Base-by-base conservation (phyloP, 2,888 invertebrate species). In the Cephus runcator region DNA sequence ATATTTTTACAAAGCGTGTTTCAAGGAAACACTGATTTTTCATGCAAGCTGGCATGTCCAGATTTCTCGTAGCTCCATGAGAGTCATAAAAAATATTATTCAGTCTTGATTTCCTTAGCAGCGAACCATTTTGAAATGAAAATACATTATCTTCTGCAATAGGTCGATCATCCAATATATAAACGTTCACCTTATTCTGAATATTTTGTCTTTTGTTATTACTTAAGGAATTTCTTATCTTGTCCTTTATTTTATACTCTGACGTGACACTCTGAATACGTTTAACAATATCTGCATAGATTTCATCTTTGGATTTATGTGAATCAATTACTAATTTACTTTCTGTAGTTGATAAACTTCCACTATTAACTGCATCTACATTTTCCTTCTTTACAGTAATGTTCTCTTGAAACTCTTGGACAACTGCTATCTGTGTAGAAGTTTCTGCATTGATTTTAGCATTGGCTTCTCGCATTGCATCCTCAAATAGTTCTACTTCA, bases 21-120 rank as follows among this genome's bases (percentile, higher is more conserved):
- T 91, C 85, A 35, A 90, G 73, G 34, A 85, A 85, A 81, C 91
- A 91, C 56, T 82, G 81, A 69, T 84, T 81, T 34, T 79, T 77
- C 78, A 79, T 77, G 73, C 82, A 82, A 9, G 34, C 6, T 3
- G 69, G 76, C 71, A 74, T 12, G 6, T 76, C 35, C 11, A 73
- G 12, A 23, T 81, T 77, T 4, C 36, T 75, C n/a, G 56, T 69
- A 69, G 75, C 34, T 75, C 79, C 23, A 34, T 76, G 71, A 69
- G 73, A 31, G 15, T 73, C 15, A 15, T 69, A 69, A 69, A 30
- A 31, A 33, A 31, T 33, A 69, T 69, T 69, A 69, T 69, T 69
- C 30, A 31, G 4, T 69, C 6, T 30, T 33, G 69, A 30, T 15
- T 33, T 69, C 15, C 30, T 69, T 33, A 69, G 1, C 12, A 33